These are phyloP conservation scores for Eupithecia inturbata DNA, from an alignment of 2,888 invertebrate genomes.

Conservation along the genomic window DNA sequence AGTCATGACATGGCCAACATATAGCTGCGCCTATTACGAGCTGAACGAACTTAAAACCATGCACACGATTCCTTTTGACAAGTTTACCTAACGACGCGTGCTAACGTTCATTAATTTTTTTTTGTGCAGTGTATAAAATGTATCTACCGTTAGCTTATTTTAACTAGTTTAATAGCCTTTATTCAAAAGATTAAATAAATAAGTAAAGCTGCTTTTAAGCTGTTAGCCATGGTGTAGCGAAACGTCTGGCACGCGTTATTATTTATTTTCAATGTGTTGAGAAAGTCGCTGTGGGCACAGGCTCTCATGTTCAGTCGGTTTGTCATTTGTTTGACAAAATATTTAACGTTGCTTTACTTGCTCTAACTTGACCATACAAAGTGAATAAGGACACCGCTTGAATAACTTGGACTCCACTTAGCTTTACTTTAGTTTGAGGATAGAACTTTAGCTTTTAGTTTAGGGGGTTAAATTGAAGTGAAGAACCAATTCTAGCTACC, in stretches of 20 bases:
- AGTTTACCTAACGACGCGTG: too few species aligned
- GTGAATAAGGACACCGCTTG: conserved; percentile 15
- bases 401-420: conserved; percentile 27
- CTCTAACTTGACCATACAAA: not conserved
- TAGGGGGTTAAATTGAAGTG: conserved; percentile 14
- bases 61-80: too few species aligned
- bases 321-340: not conserved
- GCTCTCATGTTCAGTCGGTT: not conserved
- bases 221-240: not conserved
- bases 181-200: too few species aligned
- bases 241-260: not conserved
- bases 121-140: too few species aligned
- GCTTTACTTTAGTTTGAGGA: conserved; percentile 20
- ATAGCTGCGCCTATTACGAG: too few species aligned
- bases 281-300: not conserved
- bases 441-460: conserved; percentile 11
- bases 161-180: too few species aligned
- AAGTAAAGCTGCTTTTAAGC: not conserved
- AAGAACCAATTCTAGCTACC: conserved; percentile 7
- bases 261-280: too few species aligned
- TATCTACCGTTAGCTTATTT: too few species aligned
- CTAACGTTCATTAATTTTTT: too few species aligned
- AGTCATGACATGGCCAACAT: too few species aligned
- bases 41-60: too few species aligned
- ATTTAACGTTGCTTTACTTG: not conserved